phyloP scores from a whole-genome alignment of 2,113 vertebrate genomes.

The Ahaetulla prasina region DNA sequence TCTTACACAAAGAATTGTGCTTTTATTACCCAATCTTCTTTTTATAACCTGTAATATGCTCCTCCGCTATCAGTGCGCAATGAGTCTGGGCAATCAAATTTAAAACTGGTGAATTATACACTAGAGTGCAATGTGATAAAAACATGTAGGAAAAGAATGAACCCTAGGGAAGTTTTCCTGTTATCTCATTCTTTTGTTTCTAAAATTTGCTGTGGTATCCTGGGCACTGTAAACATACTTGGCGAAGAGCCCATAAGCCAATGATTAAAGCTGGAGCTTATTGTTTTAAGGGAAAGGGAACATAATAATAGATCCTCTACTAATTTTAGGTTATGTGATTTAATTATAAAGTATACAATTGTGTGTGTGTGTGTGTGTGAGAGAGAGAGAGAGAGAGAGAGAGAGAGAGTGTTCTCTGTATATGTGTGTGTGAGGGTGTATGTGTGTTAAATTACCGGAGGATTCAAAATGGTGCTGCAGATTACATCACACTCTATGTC shows the following conservation, averaged over 20 bases:
- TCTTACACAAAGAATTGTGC: background rate
- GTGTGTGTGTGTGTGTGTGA: background rate
- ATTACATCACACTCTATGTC: background rate
- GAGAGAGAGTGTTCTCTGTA: background rate
- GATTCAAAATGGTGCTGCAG: background rate
- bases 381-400: too few relatives aligned
- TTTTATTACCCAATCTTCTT: background rate
- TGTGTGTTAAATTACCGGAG: background rate
- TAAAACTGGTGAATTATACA: background rate
- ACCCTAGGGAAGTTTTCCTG: background rate
- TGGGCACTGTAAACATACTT: background rate
- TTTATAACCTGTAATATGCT: constrained; percentile 7
- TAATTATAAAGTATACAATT: background rate
- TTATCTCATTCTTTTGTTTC: background rate
- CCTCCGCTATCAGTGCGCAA: background rate
- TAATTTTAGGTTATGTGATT: background rate
- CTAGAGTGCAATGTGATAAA: background rate
- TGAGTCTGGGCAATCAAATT: background rate
- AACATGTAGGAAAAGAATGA: background rate
- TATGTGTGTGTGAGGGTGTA: background rate
- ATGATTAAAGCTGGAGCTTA: background rate
- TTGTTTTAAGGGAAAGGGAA: background rate
- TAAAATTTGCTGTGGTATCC: background rate
- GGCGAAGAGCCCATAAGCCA: background rate
- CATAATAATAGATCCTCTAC: background rate